Base-by-base conservation (phyloP, 2,888 invertebrate species). In the Tinea trinotella region DNA sequence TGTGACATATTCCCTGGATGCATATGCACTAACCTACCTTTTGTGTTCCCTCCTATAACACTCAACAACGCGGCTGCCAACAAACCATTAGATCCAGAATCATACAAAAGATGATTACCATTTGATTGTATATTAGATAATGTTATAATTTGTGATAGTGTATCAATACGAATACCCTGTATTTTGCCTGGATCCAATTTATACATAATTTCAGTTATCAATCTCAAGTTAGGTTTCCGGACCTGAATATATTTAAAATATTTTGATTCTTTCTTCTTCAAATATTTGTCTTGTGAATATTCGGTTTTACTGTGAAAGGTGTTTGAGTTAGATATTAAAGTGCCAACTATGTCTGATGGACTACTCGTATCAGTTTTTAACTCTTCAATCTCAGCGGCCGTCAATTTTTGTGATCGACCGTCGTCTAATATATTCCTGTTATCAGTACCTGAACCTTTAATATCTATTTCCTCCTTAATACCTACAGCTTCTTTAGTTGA, bases 211-310 rank as follows among this genome's bases (percentile, higher is more conserved):
- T 97, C 94, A 15, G 92, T 87, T 46, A 99, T 76, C n/a, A 94
- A 79, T 48, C 95, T 87, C 56, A 98, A 88, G 34, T 91, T 94
- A 0, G 98, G 97, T 67, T 88, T 90, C 3, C 93, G 82, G 50
- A 98, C 88, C 60, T 92, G 91, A 12, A 97, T 82, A 66, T 91
- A 93, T 65, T 94, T 94, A 68, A 91, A 93, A 77, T 97, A 98
- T 77, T 98, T 98, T 63, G 93, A 93, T 65, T 95, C 94, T 74
- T 99, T 99, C 72, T 98, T 98, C 64, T 93, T 93, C 44, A 98
- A 87, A 74, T 98, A 99, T 73, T 98, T 98, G 62, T 95, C 95
- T 74, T 98, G 95, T 0, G 94, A 93, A 74, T 92, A 98, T 65
- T 94, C 95, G 0, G 97, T 98, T 87, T 98, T 98, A 55, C 90